phyloP scores from a whole-genome alignment of 53 echinoderm and acorn worm species.

The Paracentrotus lividus region DNA sequence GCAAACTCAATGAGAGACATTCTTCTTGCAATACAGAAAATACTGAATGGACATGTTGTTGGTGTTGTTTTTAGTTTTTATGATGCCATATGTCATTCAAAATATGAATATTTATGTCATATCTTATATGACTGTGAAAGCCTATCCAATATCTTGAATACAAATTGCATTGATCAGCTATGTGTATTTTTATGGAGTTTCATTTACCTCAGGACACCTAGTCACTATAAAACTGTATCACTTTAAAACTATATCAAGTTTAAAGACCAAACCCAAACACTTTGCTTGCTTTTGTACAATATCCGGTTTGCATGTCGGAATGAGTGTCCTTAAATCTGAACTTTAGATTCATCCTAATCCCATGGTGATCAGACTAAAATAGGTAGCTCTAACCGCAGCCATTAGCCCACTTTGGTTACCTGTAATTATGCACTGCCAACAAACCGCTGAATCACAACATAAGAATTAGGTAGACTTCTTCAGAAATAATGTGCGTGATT shows the following conservation, averaged over 20 bases:
- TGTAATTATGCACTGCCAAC: background rate
- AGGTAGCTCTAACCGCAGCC: slow-evolving; percentile 24
- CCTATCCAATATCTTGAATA: too few species aligned
- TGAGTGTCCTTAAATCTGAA: slow-evolving; percentile 21
- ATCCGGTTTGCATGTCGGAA: background rate
- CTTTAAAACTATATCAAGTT: background rate
- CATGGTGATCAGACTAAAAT: slow-evolving; percentile 45
- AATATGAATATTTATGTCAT: too few species aligned
- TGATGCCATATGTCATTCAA: too few species aligned
- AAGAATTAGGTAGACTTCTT: slow-evolving; percentile 35
- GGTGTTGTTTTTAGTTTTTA: too few species aligned
- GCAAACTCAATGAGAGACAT: too few species aligned
- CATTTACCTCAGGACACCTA: too few species aligned
- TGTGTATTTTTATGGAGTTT: too few species aligned
- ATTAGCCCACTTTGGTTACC: slow-evolving; percentile 32
- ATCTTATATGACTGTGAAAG: too few species aligned
- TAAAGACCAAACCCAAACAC: background rate
- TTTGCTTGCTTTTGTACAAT: background rate
- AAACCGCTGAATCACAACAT: slow-evolving; percentile 31
- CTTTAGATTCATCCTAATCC: slow-evolving; percentile 45
- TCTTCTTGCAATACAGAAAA: too few species aligned
- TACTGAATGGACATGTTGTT: too few species aligned
- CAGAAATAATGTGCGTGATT: background rate
- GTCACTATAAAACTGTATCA: background rate
- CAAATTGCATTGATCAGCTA: too few species aligned